Evolutionary conservation across 2,797 vertebrate species (phyloP).

Genomic region (Micromesistius poutassou): DNA sequence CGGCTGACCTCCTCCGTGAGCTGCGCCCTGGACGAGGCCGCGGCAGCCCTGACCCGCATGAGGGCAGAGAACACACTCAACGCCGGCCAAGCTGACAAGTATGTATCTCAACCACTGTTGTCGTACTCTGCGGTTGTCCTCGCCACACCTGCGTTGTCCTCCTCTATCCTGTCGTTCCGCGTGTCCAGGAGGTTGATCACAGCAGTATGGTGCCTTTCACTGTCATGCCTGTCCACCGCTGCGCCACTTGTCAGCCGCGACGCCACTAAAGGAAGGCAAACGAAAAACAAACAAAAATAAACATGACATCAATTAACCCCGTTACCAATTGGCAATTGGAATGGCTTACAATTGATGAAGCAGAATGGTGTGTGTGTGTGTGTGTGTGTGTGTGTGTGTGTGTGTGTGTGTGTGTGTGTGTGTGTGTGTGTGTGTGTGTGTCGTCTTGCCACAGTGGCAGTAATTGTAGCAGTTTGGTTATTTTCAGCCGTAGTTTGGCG

Average conservation of each 20-base stretch:
- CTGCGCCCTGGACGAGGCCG: slow-evolving; percentile 96
- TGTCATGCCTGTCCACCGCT: slow-evolving; percentile 70
- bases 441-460: slow-evolving; percentile 77
- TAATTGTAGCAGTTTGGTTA: slow-evolving; percentile 87
- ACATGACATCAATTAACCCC: background rate
- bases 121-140: slow-evolving; percentile 38
- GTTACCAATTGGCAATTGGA: background rate
- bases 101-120: slow-evolving; percentile 71
- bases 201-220: slow-evolving; percentile 61
- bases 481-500: slow-evolving; percentile 98
- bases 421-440: slow-evolving; percentile 53
- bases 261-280: slow-evolving; percentile 50
- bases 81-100: slow-evolving; percentile 97
- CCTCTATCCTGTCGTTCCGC: slow-evolving; percentile 54
- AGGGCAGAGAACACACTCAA: slow-evolving; percentile 96
- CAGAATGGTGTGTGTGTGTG: background rate
- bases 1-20: slow-evolving; percentile 97
- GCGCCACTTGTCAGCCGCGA: slow-evolving; percentile 61
- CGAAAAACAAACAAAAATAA: background rate
- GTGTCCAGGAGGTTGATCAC: slow-evolving; percentile 69
- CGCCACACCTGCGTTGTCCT: slow-evolving; percentile 34
- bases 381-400: slow-evolving; percentile 2
- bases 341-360: background rate
- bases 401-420: slow-evolving; percentile 1
- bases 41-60: slow-evolving; percentile 95